phyloP scores from a whole-genome alignment of 2,797 vertebrate species.

The Babyrousa celebensis region DNA sequence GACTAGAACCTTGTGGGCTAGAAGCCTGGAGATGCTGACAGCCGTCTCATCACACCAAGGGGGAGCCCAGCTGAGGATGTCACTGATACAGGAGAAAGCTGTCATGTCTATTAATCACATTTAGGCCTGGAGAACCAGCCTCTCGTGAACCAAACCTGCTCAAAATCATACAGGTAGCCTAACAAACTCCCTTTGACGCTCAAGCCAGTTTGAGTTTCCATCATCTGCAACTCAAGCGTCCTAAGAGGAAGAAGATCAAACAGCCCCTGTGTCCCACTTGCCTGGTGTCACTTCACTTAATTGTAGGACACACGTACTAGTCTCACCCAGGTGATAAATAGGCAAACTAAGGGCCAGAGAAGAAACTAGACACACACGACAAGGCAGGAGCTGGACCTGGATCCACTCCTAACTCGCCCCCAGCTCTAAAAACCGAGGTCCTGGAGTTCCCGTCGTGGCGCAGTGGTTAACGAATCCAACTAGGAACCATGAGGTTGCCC shows the following conservation, averaged over 20 bases:
- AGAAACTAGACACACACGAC: background rate
- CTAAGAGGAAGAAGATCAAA: background rate
- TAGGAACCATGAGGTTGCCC: too few relatives aligned
- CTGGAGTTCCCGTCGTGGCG: too few relatives aligned
- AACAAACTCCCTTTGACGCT: background rate
- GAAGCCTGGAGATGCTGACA: background rate
- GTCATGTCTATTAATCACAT: background rate
- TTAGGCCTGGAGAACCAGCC: background rate
- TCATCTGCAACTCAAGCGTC: background rate
- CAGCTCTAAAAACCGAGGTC: background rate
- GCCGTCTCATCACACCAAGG: background rate
- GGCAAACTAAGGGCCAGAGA: constrained; percentile 11
- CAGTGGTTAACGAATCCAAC: too few relatives aligned
- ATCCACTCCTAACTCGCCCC: background rate
- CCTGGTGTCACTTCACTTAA: background rate
- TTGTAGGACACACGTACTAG: background rate
- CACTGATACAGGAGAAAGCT: background rate
- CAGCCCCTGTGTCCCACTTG: background rate
- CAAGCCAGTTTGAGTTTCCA: background rate
- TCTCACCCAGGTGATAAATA: background rate
- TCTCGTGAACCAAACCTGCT: background rate
- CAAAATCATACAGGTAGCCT: background rate
- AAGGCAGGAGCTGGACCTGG: background rate
- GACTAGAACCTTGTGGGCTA: background rate
- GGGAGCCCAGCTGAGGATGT: background rate